A percentile compares a stretch with the other conserved stretches of the same genome.
Conservation (phyloP, 1,140 invertebrate genomes). For the Lordiphosa mommai region DNA sequence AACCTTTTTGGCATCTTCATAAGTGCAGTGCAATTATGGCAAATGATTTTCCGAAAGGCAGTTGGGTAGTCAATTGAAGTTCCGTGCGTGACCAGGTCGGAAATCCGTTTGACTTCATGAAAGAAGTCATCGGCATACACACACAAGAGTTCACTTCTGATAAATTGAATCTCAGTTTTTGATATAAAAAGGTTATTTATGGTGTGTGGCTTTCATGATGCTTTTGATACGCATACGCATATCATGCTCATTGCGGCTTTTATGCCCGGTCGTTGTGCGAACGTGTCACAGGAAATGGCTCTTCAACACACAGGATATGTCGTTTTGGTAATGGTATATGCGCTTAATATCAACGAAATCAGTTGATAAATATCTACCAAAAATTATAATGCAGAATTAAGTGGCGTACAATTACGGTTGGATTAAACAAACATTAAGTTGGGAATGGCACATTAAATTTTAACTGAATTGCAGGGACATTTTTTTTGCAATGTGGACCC, state of each 20-base stretch:
- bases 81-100: slow-evolving; percentile 34
- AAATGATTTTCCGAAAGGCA: slow-evolving; percentile 5
- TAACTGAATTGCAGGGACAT: no score
- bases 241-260: slow-evolving; percentile 45
- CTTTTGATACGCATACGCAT: slow-evolving; percentile 38
- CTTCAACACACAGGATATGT: slow-evolving; percentile 55
- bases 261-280: slow-evolving; percentile 25
- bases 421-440: no score
- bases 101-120: slow-evolving; percentile 35
- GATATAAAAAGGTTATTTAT: slow-evolving; percentile 43
- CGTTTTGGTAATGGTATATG: neutral
- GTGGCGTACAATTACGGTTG: no score
- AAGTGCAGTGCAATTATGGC: slow-evolving; percentile 55
- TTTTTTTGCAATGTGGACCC: no score
- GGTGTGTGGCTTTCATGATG: slow-evolving; percentile 30
- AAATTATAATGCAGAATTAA: no score
- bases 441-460: no score
- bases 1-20: slow-evolving; percentile 23
- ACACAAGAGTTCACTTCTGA: slow-evolving; percentile 9
- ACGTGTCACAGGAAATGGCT: slow-evolving; percentile 51
- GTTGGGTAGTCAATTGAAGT: slow-evolving; percentile 32
- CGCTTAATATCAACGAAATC: no score
- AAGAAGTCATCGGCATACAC: slow-evolving; percentile 13
- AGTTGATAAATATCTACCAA: no score
- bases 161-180: slow-evolving; percentile 52